These are phyloP conservation scores for Pterocles burchelli DNA, from an alignment of 2,113 vertebrate genomes.

Conservation along the genomic window DNA sequence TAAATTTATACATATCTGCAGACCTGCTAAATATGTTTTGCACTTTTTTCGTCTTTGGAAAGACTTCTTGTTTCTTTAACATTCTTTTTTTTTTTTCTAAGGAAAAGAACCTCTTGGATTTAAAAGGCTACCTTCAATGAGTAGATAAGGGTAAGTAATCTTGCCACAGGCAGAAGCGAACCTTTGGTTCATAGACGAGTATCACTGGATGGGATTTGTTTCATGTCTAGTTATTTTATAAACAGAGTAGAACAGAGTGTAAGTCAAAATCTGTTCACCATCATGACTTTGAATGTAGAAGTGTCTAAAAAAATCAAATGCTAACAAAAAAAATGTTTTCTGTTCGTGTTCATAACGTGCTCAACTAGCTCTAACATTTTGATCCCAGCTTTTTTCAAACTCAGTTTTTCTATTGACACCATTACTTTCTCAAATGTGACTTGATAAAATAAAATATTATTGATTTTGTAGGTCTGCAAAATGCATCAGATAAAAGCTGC, in stretches of 20 bases:
- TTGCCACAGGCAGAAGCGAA: neutral
- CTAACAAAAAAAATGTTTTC: neutral
- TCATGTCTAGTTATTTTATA: neutral
- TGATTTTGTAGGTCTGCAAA: neutral
- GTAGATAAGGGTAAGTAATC: neutral
- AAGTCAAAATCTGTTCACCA: neutral
- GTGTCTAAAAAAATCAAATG: neutral
- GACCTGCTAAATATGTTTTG: neutral
- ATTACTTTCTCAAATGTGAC: neutral
- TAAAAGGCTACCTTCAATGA: neutral
- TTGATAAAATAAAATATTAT: neutral
- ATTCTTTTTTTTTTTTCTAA: neutral
- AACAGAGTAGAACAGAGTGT: neutral
- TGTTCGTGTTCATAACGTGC: neutral
- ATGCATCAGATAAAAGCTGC: neutral
- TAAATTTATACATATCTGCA: neutral
- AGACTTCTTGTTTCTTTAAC: neutral
- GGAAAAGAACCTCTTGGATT: neutral
- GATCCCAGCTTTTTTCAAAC: neutral
- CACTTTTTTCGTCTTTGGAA: neutral
- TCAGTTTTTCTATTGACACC: neutral
- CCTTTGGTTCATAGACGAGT: accelerated
- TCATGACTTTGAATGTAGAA: neutral
- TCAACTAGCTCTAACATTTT: neutral
- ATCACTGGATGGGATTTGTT: neutral